Conservation (phyloP, 1,140 invertebrate genomes). For the Penaeus vannamei region DNA sequence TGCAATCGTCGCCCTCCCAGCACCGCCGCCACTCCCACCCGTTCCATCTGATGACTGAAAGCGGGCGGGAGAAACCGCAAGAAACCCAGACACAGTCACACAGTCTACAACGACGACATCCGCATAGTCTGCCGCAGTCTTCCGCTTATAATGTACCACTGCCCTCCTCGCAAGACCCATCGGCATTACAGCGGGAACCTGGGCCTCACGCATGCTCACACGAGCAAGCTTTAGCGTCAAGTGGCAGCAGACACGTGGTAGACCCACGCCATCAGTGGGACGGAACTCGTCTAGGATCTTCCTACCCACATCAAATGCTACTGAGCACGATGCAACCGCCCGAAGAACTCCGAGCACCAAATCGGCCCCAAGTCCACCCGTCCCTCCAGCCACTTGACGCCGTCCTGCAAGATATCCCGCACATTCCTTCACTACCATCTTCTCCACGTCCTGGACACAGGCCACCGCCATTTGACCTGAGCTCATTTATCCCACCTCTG, state of each 20-base stretch:
- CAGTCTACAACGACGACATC: slow-evolving; percentile 55
- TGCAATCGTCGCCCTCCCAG: slow-evolving; percentile 62
- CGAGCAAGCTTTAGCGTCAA: background rate
- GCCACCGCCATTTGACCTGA: slow-evolving; percentile 65
- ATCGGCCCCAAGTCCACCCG: slow-evolving; percentile 12
- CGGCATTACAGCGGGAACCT: slow-evolving; percentile 25
- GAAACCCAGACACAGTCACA: slow-evolving; percentile 42
- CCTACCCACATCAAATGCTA: slow-evolving; percentile 62
- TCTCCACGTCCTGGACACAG: slow-evolving; percentile 52
- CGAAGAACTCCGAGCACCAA: slow-evolving; percentile 47
- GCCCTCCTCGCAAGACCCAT: slow-evolving; percentile 21
- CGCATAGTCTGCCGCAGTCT: slow-evolving; percentile 61
- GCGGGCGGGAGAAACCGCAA: slow-evolving; percentile 9
- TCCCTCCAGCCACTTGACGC: slow-evolving; percentile 39
- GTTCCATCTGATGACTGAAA: slow-evolving; percentile 43
- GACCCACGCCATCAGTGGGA: background rate
- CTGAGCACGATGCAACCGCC: slow-evolving; percentile 67
- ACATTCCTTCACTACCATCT: slow-evolving; percentile 36
- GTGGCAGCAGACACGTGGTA: background rate
- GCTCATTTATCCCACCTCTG: slow-evolving; percentile 65
- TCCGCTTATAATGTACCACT: slow-evolving; percentile 66
- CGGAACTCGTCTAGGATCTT: background rate
- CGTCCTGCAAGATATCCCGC: slow-evolving; percentile 32
- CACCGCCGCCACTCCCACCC: slow-evolving; percentile 66
- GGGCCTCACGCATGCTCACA: slow-evolving; percentile 32